Evolutionary conservation across 1,140 invertebrate species (phyloP), one percentile per base, ranked within the genome.

Genomic region (Drosophila santomea): DNA sequence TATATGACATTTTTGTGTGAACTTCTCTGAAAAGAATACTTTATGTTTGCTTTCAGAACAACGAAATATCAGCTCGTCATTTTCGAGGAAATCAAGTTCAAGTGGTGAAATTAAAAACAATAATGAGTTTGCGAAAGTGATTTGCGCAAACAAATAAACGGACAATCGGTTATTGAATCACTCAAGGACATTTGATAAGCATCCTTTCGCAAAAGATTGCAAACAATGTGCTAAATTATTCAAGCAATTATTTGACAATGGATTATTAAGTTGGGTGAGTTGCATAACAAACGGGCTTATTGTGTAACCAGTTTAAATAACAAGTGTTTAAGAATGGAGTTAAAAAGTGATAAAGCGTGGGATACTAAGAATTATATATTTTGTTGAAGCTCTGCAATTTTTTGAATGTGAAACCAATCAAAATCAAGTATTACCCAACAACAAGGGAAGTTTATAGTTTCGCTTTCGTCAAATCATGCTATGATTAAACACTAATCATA

Each of bases 31-130:
- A 4, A 45, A 20, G 11, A 20, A 45, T 45, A 20, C 10, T 17
- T 1, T 20, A 10, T 45, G 43, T 8, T 8, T 43, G 20, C 20
- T 20, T 45, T 45, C 20, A 17, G 17, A 3, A 57, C 59, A 58
- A 43, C 35, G 35, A 44, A 54, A 50, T 38, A 76, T 38, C 28
- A 48, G 38, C 74, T 76, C 20, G 59, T 60, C 67, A 77, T 60
- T 51, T 51, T 39, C 2, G 47, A 64, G 63, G 72, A 50, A 73
- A 41, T 76, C 52, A 75, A 81, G 77, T 71, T 85, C 69, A 75
- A 74, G 62, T 86, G 52, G 68, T 85, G 82, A 85, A 84, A 80
- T 84, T 67, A 8, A 57, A 47, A 63, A 67, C 54, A 71, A 74
- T 74, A 74, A 85, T 58, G 61, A 73, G 39, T 55, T 48, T 25